Base-by-base conservation (phyloP, 2,797 vertebrate genomes). In the Falco biarmicus region DNA sequence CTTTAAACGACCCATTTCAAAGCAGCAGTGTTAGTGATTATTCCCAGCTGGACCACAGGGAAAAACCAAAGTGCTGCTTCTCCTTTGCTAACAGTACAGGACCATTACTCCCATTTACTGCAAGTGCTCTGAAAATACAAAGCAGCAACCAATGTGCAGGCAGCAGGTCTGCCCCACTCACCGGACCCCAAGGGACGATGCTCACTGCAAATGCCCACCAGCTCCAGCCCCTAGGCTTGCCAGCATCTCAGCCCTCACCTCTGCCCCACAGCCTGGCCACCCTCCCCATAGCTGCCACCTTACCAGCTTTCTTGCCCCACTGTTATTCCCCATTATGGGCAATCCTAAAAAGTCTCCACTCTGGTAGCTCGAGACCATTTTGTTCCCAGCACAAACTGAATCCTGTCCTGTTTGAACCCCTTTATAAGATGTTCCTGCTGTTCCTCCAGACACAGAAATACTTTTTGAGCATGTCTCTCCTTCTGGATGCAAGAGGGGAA, bases 401-500 rank as follows among this genome's bases (percentile, higher is more conserved):
- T 21, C 12, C n/a, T 68, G 15, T 37, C 13, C 43, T 26, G 7
- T 54, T 71, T 43, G 57, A 83, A 81, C 4, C 20, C 48, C 17
- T 73, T 63, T 47, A 32, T 37, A 63, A 37, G 39, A 34, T 15
- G 32, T 5, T 13, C 13, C 47, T 66, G 17, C 41, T 86, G 13
- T 25, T 91, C 7, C 21, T 65, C 13, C 37, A 82, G 51, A 14
- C 2, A 1, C 53, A 13, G n/a, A 82, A 76, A 63, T 13, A 10
- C 2, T 0, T 63, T 37, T 18, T 11, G 48, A 41, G 15, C 26
- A 41, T 9, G 32, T 1, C 0, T 51, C 37, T 86, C 25, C 24
- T 87, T 89, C 34, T 56, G 45, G 29, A 90, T 83, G 69, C 51
- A 91, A 84, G 82, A 87, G 61, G 9, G 34, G 71, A 95, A 89